Evolutionary conservation across 2,888 invertebrate genomes (phyloP), one percentile per base, ranked within the genome.

Genomic region (Flexamia atlantica): DNA sequence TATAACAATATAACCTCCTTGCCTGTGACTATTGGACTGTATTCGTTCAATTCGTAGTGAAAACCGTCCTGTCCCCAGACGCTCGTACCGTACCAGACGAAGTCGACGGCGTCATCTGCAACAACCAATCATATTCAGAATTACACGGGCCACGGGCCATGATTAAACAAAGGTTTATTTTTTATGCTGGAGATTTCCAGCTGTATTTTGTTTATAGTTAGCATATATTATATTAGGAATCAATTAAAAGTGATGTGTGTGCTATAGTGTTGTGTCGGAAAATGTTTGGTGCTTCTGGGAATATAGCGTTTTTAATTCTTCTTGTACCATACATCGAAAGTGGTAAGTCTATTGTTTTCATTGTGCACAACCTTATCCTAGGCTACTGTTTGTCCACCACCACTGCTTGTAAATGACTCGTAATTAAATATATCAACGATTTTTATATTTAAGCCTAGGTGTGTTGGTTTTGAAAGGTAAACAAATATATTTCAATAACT

Each of bases 321-420:
- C 92, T 94, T 89, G 92, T 94, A 89, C 94, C 94, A 88, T 93
- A 93, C 90, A 94, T 94, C 90, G 93, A 94, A 91, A 94, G 93
- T 91, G 94, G 94, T 94, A 89, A 94, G 94, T 92, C 83, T 85
- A 80, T 82, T 83, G 74, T 85, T 86, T 80, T 42, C 81, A 50
- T 82, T 70, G 72, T 72, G 20, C 40, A 36, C 40, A 40, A 72
- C 68, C 50, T 81, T 60, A 68, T 64, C 68, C 53, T 57, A 79
- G 57, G 79, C 79, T 72, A 5, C 12, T 9, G 9, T 68, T 46
- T 9, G 53, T 20, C 53, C 23, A 7, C 23, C 10, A 23, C 23
- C 20, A 28, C 30, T 28, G 64, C 30, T 64, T 14, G 30, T 14
- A 64, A 28, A 0, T 28, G 5, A 57, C 57, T 57, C 2, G 17